Evolutionary conservation across 1,140 invertebrate species (phyloP), one percentile per base, ranked within the genome.

Genomic region (Sesamia nonagrioides): DNA sequence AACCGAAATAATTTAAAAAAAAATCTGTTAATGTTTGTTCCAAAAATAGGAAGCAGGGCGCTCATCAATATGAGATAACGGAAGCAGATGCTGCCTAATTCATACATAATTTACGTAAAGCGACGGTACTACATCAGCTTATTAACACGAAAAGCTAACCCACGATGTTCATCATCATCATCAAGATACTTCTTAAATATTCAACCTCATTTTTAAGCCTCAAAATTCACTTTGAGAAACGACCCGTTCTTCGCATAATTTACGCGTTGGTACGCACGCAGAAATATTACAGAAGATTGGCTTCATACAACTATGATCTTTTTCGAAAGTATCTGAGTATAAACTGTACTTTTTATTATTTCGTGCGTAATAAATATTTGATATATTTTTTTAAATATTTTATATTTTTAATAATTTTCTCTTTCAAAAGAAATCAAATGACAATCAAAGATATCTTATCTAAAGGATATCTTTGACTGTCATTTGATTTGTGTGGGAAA

Each of bases 191-290:
- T 72, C 50, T 72, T 66, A 42, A 66, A 66, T 66, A 66, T 66
- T 66, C 66, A 50, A 69, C 42, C 40, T 50, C 21, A 50, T 48
- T 48, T 69, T 48, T 69, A 69, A 69, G 42, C 71, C 11, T 45
- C 71, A 45, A 74, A 74, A 63, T 63, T 75, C 45, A 63, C 73
- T 63, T 75, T 75, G 56, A 63, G 63, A 60, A 61, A 74, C 72
- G 37, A 17, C 21, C 13, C 21, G 56, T 60, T 18, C 13, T 35
- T 13, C 40, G 40, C 72, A 74, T 74, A 60, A 74, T 74, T 74
- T 60, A 74, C 50, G 50, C 52, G 0, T 17, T 33, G 56, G 35
- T 40, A 40, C 6, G n/a, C n/a, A n/a, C 7, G n/a, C 13, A 66
- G 13, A 45, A 18, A 68, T 40, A 9, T 13, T 9, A 7, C 40